Evolutionary conservation across 2,797 vertebrate genomes (phyloP), one percentile per base, ranked within the genome.

Genomic region (Melanotaenia boesemani): DNA sequence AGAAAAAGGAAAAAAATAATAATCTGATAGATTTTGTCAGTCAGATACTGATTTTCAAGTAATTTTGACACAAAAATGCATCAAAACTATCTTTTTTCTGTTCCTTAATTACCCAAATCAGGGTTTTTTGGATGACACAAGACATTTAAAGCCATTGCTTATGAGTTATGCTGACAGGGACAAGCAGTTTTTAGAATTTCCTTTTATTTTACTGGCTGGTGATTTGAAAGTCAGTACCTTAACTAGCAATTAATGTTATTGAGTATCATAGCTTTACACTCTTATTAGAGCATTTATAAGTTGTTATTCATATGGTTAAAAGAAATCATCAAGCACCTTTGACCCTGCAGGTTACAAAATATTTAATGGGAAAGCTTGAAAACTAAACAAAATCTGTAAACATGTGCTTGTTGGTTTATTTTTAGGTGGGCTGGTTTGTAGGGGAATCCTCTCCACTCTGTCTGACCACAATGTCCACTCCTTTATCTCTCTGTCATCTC

Each of bases 401-500:
- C n/a, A n/a, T 28, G 16, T 9, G 5, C 34, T 56, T n/a, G 78
- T 56, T 65, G 65, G 22, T 16, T 79, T n/a, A 46, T 0, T 66
- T 48, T 12, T 78, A 98, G 97, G 97, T 16, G 97, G 97, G 32
- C 91, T 98, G 44, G 91, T 98, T 39, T 98, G 97, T 85, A 94
- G 97, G 52, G 97, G 96, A 5, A 96, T 98, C 68, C 91, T 98
- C 20, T 96, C 95, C 46, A 96, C 95, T 0, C 95, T 97, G 63
- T 83, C 95, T 0, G 92, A 97, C 22, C 97, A 98, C 91, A 98
- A 97, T 0, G 97, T 98, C 34, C 92, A 97, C 59, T 94, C 96
- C 2, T 97, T 98, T 86, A 96, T 98, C 82, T 97, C 97, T 15
- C 93, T 98, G 71, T 97, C 97, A 0, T 95, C 97, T 0, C 97